Percentiles rank a stretch among this genome's conserved stretches.
Evolutionary conservation across 2,797 vertebrate species (phyloP).

Genomic region (Onychomys torridus): DNA sequence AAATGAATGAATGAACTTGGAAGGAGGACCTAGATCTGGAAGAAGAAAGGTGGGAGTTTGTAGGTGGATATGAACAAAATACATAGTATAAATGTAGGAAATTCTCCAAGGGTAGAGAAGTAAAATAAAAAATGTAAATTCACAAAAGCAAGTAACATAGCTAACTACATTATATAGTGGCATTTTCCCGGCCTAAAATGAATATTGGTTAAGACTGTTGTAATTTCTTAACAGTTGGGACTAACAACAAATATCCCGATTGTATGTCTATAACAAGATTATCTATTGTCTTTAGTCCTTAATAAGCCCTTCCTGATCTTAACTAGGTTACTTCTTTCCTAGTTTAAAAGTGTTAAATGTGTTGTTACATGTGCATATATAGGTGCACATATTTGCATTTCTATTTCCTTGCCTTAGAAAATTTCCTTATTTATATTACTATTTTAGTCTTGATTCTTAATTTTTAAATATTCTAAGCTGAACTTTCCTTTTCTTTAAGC

Average conservation of each 20-base stretch:
- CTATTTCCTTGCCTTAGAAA: not conserved
- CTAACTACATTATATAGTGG: slow-evolving; percentile 21
- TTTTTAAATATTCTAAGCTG: not conserved
- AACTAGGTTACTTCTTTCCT: not conserved
- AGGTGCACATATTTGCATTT: not conserved
- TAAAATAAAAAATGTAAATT: not conserved
- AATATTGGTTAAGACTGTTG: not conserved
- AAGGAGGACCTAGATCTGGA: not conserved
- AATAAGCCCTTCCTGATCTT: not conserved
- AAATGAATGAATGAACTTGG: not conserved
- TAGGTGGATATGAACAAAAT: not conserved
- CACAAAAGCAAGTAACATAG: not conserved
- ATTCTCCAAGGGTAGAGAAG: not conserved
- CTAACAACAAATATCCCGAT: not conserved
- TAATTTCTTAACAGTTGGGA: not conserved
- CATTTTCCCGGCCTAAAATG: not conserved
- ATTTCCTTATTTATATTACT: not conserved
- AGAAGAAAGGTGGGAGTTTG: not conserved
- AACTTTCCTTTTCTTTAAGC: slow-evolving; percentile 1
- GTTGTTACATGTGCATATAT: not conserved
- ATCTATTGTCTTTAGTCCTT: not conserved
- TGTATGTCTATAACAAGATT: not conserved
- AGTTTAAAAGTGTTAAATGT: not conserved
- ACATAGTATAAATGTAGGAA: not conserved
- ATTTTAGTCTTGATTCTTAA: not conserved